Evolutionary conservation across 2,113 vertebrate genomes (phyloP), one percentile per base, ranked within the genome.

Genomic region (Rhizomys pruinosus): DNA sequence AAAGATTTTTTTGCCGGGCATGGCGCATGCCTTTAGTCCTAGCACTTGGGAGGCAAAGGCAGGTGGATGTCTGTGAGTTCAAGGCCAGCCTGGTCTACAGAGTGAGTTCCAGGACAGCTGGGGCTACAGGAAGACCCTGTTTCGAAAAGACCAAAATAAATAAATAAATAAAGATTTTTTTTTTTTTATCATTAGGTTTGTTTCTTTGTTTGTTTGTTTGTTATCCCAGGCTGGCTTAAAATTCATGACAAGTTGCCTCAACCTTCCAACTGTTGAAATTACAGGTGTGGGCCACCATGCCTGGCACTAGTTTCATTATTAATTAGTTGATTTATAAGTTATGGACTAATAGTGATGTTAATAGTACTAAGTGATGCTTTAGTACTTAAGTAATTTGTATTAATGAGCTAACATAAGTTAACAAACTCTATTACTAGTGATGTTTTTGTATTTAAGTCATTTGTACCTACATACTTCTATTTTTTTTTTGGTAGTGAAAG

Each of bases 401-500:
- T n/a, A n/a, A n/a, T n/a, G n/a, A n/a, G n/a, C n/a, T n/a, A n/a
- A n/a, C n/a, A 8, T 87, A 84, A 72, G 7, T 94, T 80, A 93
- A 39, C 85, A 72, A 13, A 95, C 37, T 61, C 3, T 82, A 55
- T 2, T 16, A 27, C 93, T 37, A n/a, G 52, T 92, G 3, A 10
- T 57, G 3, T 85, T 64, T 72, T 91, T 29, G 25, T 77, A 71
- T 90, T 71, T 85, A 85, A 85, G 66, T 55, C n/a, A 71, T 85
- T 71, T 85, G 44, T 71, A 55, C n/a, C 68, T 94, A 20, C 63
- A 84, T 82, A 57, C 15, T 64, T n/a, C n/a, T n/a, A n/a, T n/a
- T n/a, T n/a, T 84, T 91, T 92, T 94, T 71, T 96, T 74, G n/a
- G 29, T 98, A 99, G 99, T 99, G 97, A 97, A 96, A 89, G 99